Evolutionary conservation across 2,113 vertebrate species (phyloP).

Genomic region (Cygnus buccinator): DNA sequence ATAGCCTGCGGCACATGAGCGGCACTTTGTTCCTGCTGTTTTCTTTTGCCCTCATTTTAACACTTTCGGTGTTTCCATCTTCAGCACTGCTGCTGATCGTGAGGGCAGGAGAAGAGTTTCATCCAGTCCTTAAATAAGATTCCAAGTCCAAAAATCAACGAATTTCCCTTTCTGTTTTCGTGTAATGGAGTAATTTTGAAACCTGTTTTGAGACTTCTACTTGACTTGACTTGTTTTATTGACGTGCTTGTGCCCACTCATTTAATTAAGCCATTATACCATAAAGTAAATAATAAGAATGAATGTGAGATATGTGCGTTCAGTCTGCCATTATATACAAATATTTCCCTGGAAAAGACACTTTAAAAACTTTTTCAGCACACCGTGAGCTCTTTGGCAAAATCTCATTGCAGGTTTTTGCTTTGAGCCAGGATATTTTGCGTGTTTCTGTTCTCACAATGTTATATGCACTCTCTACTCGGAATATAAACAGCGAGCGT

Average conservation of each 20-base stretch:
- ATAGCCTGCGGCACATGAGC: constrained; percentile 19
- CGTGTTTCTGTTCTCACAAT: neutral
- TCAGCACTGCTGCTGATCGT: neutral
- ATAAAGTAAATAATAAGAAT: constrained; percentile 67
- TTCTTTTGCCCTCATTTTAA: constrained; percentile 33
- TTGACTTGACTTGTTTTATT: constrained; percentile 72
- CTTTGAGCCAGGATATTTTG: constrained; percentile 23
- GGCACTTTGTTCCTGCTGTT: constrained; percentile 44
- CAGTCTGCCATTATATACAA: constrained; percentile 43
- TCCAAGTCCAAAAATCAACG: constrained; percentile 32
- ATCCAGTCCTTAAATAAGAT: neutral
- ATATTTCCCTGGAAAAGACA: constrained; percentile 6
- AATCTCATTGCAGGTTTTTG: constrained; percentile 40
- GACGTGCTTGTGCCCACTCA: constrained; percentile 66
- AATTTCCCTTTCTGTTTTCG: constrained; percentile 32
- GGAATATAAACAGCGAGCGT: constrained; percentile 60
- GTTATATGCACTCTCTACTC: neutral
- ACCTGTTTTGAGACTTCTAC: constrained; percentile 62
- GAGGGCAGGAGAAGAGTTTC: neutral
- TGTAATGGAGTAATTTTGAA: constrained; percentile 61
- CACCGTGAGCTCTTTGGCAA: neutral
- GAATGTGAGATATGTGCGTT: constrained; percentile 45
- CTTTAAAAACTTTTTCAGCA: constrained; percentile 10
- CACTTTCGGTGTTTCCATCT: neutral
- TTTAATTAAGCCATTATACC: constrained; percentile 71